phyloP scores from a whole-genome alignment of 1,140 invertebrate genomes.

The Trachymyrmex septentrionalis region DNA sequence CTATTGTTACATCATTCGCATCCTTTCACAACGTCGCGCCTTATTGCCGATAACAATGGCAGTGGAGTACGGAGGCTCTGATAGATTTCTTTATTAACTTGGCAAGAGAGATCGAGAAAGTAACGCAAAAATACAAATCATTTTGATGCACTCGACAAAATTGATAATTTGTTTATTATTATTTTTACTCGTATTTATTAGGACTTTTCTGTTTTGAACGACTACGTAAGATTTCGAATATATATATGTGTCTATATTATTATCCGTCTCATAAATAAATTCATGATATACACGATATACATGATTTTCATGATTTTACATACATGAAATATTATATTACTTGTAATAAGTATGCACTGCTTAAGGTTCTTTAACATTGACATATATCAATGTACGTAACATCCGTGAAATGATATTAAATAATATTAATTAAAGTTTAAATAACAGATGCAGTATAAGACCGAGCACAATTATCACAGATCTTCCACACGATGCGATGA shows the following conservation, averaged over 20 bases:
- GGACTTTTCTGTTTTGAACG: not conserved
- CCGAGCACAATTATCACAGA: constrained; percentile 9
- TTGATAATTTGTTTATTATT: not conserved
- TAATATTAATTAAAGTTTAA: constrained; percentile 32
- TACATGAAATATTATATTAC: not conserved
- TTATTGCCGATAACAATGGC: constrained; percentile 63
- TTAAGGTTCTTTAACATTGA: not conserved
- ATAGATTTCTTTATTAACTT: constrained; percentile 36
- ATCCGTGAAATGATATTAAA: not conserved
- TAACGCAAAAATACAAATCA: not conserved
- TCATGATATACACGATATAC: not conserved
- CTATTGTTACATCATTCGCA: constrained; percentile 69
- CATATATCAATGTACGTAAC: not conserved
- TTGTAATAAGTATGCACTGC: not conserved
- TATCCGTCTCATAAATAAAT: not conserved
- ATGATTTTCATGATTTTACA: not conserved
- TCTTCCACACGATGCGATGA: constrained; percentile 16
- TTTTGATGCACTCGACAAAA: not conserved
- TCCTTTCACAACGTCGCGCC: constrained; percentile 71
- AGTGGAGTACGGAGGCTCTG: not conserved
- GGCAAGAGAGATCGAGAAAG: not conserved
- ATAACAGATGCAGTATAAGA: not conserved
- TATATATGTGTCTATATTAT: not conserved
- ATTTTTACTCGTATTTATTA: not conserved
- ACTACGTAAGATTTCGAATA: not conserved